Conservation (phyloP, 2,113 vertebrate genomes). For the Terrapene triunguis region DNA sequence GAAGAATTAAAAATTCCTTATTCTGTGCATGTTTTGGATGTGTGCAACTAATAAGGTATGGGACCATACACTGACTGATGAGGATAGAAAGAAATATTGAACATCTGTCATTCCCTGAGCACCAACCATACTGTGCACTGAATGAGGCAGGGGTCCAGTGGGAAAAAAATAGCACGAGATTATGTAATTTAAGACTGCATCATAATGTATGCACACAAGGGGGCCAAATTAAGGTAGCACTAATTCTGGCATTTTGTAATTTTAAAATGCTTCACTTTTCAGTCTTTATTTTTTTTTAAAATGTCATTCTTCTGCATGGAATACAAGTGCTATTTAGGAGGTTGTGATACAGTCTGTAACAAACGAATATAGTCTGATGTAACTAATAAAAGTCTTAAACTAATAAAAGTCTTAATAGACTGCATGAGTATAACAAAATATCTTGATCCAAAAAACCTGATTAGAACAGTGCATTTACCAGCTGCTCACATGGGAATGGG, state of each 20-base stretch:
- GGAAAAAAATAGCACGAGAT: background rate
- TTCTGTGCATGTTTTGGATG: background rate
- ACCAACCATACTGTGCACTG: background rate
- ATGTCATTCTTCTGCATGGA: background rate
- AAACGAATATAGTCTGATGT: background rate
- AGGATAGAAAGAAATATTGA: conserved; percentile 49
- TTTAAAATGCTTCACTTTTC: background rate
- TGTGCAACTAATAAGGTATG: conserved; percentile 14
- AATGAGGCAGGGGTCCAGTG: background rate
- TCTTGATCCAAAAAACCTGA: conserved; percentile 70
- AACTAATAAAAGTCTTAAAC: conserved; percentile 50
- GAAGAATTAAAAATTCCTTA: background rate
- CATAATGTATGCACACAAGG: background rate
- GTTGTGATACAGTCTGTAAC: conserved; percentile 24
- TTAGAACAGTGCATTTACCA: conserved; percentile 75
- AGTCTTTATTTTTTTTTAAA: background rate
- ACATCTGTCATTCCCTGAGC: background rate
- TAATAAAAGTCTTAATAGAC: conserved; percentile 62
- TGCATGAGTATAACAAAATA: conserved; percentile 65
- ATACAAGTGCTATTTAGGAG: background rate
- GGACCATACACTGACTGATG: conserved; percentile 46
- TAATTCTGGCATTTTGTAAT: background rate
- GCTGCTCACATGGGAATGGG: conserved; percentile 75
- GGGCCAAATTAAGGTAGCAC: background rate
- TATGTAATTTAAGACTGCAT: background rate